phyloP scores from a whole-genome alignment of 2,888 invertebrate species.

The Bellardia pandia region DNA sequence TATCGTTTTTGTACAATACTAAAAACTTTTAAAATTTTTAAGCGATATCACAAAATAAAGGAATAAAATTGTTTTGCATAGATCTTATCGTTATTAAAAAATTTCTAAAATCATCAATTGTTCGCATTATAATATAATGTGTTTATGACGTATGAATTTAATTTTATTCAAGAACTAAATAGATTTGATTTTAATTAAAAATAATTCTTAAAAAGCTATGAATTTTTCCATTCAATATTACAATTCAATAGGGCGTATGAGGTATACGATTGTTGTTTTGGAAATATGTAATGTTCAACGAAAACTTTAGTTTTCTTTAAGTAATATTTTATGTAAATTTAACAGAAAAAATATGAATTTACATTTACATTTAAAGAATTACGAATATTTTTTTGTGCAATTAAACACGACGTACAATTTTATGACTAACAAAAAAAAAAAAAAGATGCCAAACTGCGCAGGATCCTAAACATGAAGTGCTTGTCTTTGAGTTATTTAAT shows the following conservation, averaged over 20 bases:
- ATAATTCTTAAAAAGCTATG: background rate
- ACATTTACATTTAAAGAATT: constrained; percentile 28
- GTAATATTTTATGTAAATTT: constrained; percentile 4
- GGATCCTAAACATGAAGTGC: constrained; percentile 40
- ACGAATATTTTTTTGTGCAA: constrained; percentile 29
- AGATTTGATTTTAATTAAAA: background rate
- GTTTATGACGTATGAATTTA: no score
- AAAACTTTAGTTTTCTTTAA: background rate
- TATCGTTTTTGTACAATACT: no score
- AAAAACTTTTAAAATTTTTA: no score
- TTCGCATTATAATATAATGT: no score
- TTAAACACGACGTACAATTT: constrained; percentile 37
- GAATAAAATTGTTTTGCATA: no score
- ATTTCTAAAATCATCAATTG: no score
- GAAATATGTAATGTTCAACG: background rate
- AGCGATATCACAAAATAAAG: no score
- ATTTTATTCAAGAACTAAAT: no score
- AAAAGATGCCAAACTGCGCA: constrained; percentile 66
- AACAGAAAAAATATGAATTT: background rate
- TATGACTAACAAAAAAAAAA: background rate
- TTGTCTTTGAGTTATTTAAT: constrained; percentile 23
- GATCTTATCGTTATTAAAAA: no score
- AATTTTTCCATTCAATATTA: background rate
- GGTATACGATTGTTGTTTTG: background rate
- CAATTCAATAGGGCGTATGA: background rate